phyloP scores from a whole-genome alignment of 2,113 vertebrate genomes.

The Lamprologus lemairii region DNA sequence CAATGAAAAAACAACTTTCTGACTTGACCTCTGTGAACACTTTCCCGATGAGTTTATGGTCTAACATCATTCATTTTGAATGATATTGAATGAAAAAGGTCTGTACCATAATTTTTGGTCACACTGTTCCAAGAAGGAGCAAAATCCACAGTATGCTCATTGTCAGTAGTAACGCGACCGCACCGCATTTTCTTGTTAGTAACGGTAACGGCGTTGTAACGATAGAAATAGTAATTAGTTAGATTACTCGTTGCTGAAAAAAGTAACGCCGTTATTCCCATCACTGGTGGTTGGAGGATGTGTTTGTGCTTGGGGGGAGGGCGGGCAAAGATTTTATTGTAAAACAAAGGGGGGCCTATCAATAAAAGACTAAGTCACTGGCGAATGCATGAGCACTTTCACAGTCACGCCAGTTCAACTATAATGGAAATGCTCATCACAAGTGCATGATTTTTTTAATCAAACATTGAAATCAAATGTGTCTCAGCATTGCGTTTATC shows the following conservation, averaged over 20 bases:
- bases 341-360: not conserved
- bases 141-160: not conserved
- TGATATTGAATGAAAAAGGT: not conserved
- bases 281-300: not conserved
- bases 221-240: not conserved
- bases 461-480: not conserved
- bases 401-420: not conserved
- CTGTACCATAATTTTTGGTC: not conserved
- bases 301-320: not conserved
- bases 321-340: not conserved
- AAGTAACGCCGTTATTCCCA: not conserved
- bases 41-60: not conserved
- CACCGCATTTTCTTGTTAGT: not conserved
- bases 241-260: not conserved
- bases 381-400: not conserved
- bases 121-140: not conserved
- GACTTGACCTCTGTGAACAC: not conserved
- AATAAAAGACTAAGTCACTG: not conserved
- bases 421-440: not conserved
- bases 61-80: not conserved
- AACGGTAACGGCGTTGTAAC: not conserved
- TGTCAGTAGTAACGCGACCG: not conserved
- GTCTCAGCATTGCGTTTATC: rapidly evolving
- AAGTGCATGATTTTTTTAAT: not conserved
- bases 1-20: not conserved